phyloP scores from a whole-genome alignment of 1,140 invertebrate genomes.

The Parasteatoda tepidariorum region DNA sequence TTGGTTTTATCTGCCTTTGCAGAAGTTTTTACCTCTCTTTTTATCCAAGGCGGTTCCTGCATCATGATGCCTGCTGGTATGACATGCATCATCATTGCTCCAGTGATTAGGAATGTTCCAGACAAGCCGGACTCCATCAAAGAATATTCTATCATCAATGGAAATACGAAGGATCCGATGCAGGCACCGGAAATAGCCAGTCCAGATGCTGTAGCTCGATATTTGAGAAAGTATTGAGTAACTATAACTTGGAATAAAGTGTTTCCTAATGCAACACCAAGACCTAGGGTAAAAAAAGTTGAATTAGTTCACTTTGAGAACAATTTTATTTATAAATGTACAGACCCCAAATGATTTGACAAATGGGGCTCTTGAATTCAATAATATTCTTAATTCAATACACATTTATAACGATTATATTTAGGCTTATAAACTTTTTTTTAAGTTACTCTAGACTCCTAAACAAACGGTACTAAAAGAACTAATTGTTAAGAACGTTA shows the following conservation, averaged over 20 bases:
- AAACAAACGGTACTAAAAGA: no score
- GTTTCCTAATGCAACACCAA: slow-evolving; percentile 43
- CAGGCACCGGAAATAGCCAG: slow-evolving; percentile 67
- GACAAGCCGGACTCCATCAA: slow-evolving; percentile 48
- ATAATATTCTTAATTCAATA: no score
- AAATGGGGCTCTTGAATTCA: no score
- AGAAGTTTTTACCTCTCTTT: neutral
- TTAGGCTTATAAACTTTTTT: no score
- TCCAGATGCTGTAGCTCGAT: slow-evolving; percentile 39
- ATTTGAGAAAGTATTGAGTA: slow-evolving; percentile 54
- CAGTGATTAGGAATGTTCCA: slow-evolving; percentile 76
- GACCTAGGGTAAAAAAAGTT: no score
- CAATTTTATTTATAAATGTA: no score
- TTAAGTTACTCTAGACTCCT: no score
- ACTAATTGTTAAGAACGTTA: no score
- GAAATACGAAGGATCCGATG: slow-evolving; percentile 67
- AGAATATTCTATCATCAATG: slow-evolving; percentile 64
- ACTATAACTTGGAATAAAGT: slow-evolving; percentile 60
- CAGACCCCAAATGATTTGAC: no score
- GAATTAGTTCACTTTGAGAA: no score
- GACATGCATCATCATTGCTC: slow-evolving; percentile 84
- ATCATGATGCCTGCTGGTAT: slow-evolving; percentile 83
- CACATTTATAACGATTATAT: no score
- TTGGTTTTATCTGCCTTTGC: neutral
- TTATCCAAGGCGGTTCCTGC: slow-evolving; percentile 70